These are phyloP conservation scores for Rhopilema esculentum DNA, from an alignment of 30 jellyfish, hydroid and myxozoan genomes.

Conservation along the genomic window DNA sequence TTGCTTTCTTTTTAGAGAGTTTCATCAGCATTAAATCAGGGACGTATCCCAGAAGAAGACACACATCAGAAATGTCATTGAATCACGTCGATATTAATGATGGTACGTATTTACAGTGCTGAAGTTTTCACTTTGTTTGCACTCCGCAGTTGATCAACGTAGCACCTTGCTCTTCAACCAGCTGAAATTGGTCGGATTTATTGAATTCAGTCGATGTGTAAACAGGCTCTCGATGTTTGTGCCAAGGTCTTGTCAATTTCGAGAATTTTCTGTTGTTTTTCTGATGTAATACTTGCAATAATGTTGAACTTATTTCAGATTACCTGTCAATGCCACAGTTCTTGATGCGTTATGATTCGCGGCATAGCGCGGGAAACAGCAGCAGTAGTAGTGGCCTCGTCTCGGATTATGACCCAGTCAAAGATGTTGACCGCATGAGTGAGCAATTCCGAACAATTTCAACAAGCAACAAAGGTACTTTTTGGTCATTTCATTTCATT, in stretches of 20 bases:
- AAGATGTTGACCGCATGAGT: slow-evolving; percentile 47
- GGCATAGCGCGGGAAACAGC: slow-evolving; percentile 68
- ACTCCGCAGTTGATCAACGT: too few species aligned
- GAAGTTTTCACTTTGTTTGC: too few species aligned
- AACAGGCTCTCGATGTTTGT: too few species aligned
- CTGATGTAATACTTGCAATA: background rate
- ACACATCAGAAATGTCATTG: slow-evolving; percentile 77
- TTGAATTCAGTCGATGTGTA: too few species aligned
- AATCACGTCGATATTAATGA: slow-evolving; percentile 52
- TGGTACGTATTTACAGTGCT: too few species aligned
- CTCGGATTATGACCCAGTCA: slow-evolving; percentile 81
- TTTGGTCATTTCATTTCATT: background rate
- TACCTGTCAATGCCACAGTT: slow-evolving; percentile 7
- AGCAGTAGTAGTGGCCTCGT: slow-evolving; percentile 92
- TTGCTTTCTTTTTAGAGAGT: slow-evolving; percentile 39
- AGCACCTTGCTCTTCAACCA: too few species aligned
- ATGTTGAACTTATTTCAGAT: slow-evolving; percentile 9
- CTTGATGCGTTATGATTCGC: slow-evolving; percentile 45
- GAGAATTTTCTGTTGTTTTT: background rate
- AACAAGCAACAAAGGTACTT: slow-evolving; percentile 40
- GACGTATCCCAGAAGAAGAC: slow-evolving; percentile 82
- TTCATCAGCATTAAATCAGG: slow-evolving; percentile 73
- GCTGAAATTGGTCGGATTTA: too few species aligned
- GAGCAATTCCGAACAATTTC: slow-evolving; percentile 56
- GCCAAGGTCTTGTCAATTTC: too few species aligned